Evolutionary conservation across 2,888 invertebrate species (phyloP), one percentile per base, ranked within the genome.

Genomic region (Lasioglossum marginatum): DNA sequence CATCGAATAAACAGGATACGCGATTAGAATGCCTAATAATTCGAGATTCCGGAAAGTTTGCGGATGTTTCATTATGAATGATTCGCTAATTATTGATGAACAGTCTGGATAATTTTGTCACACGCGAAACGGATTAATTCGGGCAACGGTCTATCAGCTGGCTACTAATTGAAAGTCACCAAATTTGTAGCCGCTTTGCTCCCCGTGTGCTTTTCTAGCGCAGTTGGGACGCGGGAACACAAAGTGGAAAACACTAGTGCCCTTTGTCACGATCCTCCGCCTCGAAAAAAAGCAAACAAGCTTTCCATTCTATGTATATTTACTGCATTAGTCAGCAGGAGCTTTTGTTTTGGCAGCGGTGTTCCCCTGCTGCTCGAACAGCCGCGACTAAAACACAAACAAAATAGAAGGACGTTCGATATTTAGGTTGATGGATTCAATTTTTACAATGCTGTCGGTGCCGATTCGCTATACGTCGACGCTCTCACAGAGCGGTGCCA

Each of bases 351-450:
- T 80, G 57, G 57, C 57, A 70, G 60, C 48, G 31, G 70, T 57
- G 75, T 74, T n/a, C 63, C 72, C 19, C 31, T 19, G 72, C 66
- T 23, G 68, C 31, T 34, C 34, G 34, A 80, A 74, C 57, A 16
- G 45, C 16, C 45, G 19, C 27, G 57, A 34, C 34, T 70, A 57
- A 57, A 73, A 52, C 31, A 16, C 48, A 77, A 77, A 77, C 66
- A 77, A 73, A 63, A 40, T 52, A 57, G 27, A 19, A 27, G 37
- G 68, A 31, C 73, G 68, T 34, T 48, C 77, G 45, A 80, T 79
- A 82, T 82, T 34, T 37, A 27, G 80, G 40, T 82, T 82, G 81
- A 74, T 52, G 43, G 80, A 80, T 82, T 81, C 73, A 57, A 37
- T 48, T 82, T 81, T 82, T 81, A 74, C 60, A 75, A 48, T 34